Conservation (phyloP, 2,888 invertebrate genomes). For the Calliopum simillimum region DNA sequence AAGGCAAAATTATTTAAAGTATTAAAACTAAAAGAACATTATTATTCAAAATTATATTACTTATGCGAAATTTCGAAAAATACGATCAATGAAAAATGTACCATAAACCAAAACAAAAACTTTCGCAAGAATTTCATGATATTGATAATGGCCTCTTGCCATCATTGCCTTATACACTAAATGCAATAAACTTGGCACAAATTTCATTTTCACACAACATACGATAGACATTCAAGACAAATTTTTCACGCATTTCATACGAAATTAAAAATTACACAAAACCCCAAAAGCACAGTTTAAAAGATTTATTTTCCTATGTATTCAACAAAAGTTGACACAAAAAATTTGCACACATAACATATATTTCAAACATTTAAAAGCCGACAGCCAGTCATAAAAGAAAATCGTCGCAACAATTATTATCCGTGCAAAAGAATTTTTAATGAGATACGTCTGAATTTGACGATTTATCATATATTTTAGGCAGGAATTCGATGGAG, state of each 20-base stretch:
- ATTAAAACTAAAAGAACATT: no score
- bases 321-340: constrained; percentile 18
- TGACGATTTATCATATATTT: constrained; percentile 6
- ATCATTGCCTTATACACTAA: constrained; percentile 19
- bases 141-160: constrained; percentile 28
- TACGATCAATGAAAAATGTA: no score
- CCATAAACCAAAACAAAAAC: constrained; percentile 15
- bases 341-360: constrained; percentile 1
- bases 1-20: no score
- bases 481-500: not conserved
- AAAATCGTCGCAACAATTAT: no score
- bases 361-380: not conserved
- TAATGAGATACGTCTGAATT: not conserved
- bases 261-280: constrained; percentile 8
- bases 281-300: not conserved
- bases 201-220: constrained; percentile 12
- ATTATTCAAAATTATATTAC: no score
- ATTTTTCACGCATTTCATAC: constrained; percentile 31
- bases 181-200: constrained; percentile 31
- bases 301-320: constrained; percentile 16
- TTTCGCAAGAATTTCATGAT: not conserved
- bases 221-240: not conserved
- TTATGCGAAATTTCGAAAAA: constrained; percentile 1
- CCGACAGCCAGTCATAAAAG: not conserved
- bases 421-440: no score